phyloP scores from a whole-genome alignment of 1,140 invertebrate species.

The Helicoverpa armigera region DNA sequence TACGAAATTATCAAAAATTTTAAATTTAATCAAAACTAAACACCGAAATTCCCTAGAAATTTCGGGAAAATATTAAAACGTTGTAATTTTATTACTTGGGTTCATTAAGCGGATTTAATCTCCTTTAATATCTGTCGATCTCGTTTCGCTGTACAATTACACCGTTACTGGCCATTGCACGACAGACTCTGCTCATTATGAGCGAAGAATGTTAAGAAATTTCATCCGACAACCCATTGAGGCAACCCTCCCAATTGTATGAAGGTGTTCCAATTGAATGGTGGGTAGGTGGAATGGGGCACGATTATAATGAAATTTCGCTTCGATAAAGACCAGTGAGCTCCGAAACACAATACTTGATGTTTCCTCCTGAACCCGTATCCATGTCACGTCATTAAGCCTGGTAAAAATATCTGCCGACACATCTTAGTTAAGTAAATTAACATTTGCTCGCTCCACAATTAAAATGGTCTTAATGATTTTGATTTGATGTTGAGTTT shows the following conservation, averaged over 20 bases:
- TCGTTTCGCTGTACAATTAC: slow-evolving; percentile 82
- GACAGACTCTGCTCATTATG: slow-evolving; percentile 82
- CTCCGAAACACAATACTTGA: slow-evolving; percentile 83
- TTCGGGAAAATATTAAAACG: slow-evolving; percentile 47
- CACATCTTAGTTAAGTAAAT: slow-evolving; percentile 81
- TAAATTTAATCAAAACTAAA: slow-evolving; percentile 30
- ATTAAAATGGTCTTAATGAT: slow-evolving; percentile 16
- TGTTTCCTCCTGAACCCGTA: slow-evolving; percentile 83
- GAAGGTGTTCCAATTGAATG: slow-evolving; percentile 86
- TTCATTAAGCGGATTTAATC: slow-evolving; percentile 84
- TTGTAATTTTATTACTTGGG: slow-evolving; percentile 67
- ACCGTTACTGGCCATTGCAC: slow-evolving; percentile 84
- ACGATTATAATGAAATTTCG: slow-evolving; percentile 85
- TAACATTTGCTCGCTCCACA: slow-evolving; percentile 58
- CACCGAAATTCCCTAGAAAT: slow-evolving; percentile 2
- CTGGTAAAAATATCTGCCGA: slow-evolving; percentile 82
- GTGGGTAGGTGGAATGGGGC: slow-evolving; percentile 80
- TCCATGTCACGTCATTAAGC: slow-evolving; percentile 84
- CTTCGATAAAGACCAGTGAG: slow-evolving; percentile 83
- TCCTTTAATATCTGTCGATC: slow-evolving; percentile 81
- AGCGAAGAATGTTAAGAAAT: slow-evolving; percentile 85
- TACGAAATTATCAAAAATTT: slow-evolving; percentile 4
- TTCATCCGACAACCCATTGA: slow-evolving; percentile 85
- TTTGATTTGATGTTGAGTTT: slow-evolving; percentile 7
- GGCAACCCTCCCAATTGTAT: slow-evolving; percentile 83